Evolutionary conservation across 53 echinoderm and acorn worm genomes (phyloP).

Genomic region (Apostichopus leukothele): DNA sequence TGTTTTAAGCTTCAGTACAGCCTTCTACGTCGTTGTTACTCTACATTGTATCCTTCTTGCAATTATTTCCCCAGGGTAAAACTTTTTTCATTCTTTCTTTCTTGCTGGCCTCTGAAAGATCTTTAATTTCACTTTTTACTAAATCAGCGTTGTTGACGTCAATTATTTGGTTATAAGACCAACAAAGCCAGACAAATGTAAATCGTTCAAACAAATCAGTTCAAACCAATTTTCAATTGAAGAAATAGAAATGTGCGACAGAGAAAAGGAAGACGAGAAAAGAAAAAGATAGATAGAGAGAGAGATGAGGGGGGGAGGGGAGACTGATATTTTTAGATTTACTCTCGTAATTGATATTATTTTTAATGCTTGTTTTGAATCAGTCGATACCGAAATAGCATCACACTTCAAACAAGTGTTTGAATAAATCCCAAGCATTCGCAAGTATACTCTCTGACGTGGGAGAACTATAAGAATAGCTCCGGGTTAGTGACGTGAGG

Average conservation of each 20-base stretch:
- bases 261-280: background rate
- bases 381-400: conserved; percentile 17
- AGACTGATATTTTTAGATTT: conserved; percentile 14
- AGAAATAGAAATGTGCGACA: background rate
- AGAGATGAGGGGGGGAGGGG: background rate
- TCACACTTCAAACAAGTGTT: conserved; percentile 14
- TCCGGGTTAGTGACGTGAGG: background rate
- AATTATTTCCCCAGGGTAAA: background rate
- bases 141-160: conserved; percentile 9
- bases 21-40: background rate
- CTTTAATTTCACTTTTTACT: background rate
- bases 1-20: too few species aligned
- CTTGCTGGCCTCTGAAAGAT: conserved; percentile 3
- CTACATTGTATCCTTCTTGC: background rate
- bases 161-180: background rate
- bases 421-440: background rate
- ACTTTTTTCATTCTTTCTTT: background rate
- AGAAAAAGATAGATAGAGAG: background rate
- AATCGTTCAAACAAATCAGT: background rate
- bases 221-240: conserved; percentile 35
- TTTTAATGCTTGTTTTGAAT: conserved; percentile 12
- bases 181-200: too few species aligned
- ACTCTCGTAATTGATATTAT: conserved; percentile 22
- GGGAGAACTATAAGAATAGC: background rate
- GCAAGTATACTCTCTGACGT: background rate